Conservation (phyloP, 2,797 vertebrate genomes). For the Phaenicophaeus curvirostris region DNA sequence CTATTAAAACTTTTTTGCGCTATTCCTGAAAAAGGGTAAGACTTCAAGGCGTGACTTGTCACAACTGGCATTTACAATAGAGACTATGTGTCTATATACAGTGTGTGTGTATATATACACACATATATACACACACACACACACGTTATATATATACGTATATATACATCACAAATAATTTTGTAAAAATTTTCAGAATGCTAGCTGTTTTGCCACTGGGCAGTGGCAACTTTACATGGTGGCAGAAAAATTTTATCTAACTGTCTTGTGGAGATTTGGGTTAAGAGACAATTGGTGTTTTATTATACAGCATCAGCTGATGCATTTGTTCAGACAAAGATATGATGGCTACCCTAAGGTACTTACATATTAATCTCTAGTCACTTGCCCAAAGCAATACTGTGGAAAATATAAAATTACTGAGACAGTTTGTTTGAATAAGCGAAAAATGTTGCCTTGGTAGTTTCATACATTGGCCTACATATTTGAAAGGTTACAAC, state of each 20-base stretch:
- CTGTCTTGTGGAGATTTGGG: not conserved
- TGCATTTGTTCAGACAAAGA: conserved; percentile 8
- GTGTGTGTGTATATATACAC: no score
- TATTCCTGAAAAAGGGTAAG: not conserved
- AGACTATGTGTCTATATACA: not conserved
- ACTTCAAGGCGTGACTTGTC: not conserved
- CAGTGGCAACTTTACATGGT: not conserved
- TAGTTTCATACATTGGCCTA: not conserved
- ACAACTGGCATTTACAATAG: not conserved
- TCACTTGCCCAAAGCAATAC: not conserved
- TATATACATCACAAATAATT: not conserved
- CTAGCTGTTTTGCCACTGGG: not conserved
- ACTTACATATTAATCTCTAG: not conserved
- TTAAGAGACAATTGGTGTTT: not conserved
- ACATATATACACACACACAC: no score
- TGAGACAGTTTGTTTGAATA: not conserved
- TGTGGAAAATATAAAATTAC: not conserved
- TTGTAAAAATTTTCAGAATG: not conserved
- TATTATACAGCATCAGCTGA: not conserved
- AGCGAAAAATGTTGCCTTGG: not conserved
- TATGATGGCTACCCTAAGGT: not conserved
- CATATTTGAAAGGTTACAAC: not conserved
- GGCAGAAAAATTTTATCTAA: not conserved
- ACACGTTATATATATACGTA: no score
- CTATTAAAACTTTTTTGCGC: not conserved